phyloP scores from a whole-genome alignment of 37 sponge, comb jelly and placozoan species.

The Chondrilla cf. caribensis region DNA sequence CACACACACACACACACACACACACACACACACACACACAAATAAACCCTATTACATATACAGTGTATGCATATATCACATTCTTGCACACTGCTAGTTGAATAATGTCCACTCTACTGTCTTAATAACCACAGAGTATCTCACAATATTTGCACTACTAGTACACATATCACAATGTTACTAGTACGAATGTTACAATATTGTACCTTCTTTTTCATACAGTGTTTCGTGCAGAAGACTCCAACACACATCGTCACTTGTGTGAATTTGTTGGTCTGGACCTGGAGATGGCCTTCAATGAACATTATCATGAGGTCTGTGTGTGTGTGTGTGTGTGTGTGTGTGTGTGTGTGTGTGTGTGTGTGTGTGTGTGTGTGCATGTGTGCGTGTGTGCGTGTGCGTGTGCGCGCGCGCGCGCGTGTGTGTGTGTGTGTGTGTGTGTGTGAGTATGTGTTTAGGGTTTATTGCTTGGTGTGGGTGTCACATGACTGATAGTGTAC shows the following conservation, averaged over 20 bases:
- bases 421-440: too few relatives aligned
- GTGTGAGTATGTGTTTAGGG: too few relatives aligned
- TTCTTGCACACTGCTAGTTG: too few relatives aligned
- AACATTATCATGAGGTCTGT: slow-evolving; percentile 98
- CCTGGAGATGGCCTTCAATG: slow-evolving; percentile 97
- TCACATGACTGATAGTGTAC: too few relatives aligned
- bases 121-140: too few relatives aligned
- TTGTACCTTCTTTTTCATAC: not conserved
- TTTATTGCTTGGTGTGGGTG: too few relatives aligned
- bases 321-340: slow-evolving; percentile 10
- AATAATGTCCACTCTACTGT: too few relatives aligned
- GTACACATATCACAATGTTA: too few relatives aligned
- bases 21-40: not conserved
- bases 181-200: too few relatives aligned
- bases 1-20: not conserved
- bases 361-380: not conserved
- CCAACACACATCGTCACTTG: slow-evolving; percentile 97
- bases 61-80: too few relatives aligned
- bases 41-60: not conserved
- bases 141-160: too few relatives aligned
- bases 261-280: slow-evolving; percentile 99
- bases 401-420: not conserved
- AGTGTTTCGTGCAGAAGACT: slow-evolving; percentile 99
- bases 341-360: not conserved
- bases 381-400: not conserved